Evolutionary conservation across 2,888 invertebrate genomes (phyloP).

Genomic region (Drosophila ochracea): DNA sequence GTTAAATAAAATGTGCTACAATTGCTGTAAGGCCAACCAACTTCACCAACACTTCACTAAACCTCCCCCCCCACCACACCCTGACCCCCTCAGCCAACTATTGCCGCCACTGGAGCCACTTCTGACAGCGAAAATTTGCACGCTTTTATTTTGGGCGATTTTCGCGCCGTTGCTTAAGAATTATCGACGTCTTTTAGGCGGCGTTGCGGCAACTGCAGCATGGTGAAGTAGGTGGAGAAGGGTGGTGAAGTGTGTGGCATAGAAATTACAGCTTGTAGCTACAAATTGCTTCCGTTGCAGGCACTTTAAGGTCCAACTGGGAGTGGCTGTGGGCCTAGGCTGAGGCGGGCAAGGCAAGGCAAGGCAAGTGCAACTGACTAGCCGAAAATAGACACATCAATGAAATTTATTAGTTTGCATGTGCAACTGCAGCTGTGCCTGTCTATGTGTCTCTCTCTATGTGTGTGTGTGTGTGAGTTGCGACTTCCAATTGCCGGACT

Average conservation of each 20-base stretch:
- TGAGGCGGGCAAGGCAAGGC: not conserved
- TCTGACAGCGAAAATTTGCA: constrained; percentile 76
- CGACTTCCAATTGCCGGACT: constrained; percentile 68
- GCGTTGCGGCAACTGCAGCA: constrained; percentile 19
- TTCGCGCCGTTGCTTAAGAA: constrained; percentile 76
- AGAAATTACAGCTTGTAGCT: constrained; percentile 81
- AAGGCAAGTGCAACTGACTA: constrained; percentile 11
- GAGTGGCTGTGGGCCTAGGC: not conserved
- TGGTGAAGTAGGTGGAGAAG: not conserved
- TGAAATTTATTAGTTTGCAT: constrained; percentile 83
- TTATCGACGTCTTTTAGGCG: constrained; percentile 72
- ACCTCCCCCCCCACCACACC: no score
- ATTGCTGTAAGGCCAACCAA: constrained; percentile 63
- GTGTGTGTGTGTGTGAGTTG: constrained; percentile 42
- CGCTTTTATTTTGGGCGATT: constrained; percentile 68
- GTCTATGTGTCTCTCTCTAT: not conserved
- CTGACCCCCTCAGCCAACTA: not conserved
- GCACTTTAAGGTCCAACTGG: constrained; percentile 57
- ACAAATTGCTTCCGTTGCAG: constrained; percentile 83
- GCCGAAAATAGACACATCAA: constrained; percentile 83
- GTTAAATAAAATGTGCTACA: constrained; percentile 81
- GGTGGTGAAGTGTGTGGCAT: constrained; percentile 30
- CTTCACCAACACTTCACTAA: constrained; percentile 7
- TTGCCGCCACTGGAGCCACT: not conserved
- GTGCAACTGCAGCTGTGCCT: constrained; percentile 71